phyloP scores from a whole-genome alignment of 2,113 vertebrate species.

The Rissa tridactyla region DNA sequence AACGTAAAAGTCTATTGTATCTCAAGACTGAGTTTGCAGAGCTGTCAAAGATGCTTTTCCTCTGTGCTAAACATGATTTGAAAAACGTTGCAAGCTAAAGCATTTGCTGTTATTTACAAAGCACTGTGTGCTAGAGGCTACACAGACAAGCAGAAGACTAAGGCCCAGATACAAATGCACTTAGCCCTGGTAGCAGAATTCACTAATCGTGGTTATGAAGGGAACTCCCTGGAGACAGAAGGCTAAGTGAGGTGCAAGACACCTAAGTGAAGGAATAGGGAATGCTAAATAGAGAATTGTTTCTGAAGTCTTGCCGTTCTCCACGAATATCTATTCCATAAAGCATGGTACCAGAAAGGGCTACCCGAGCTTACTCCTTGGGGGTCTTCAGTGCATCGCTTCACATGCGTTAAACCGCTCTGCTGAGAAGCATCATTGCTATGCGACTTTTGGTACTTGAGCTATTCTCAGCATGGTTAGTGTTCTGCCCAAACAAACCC shows the following conservation, averaged over 20 bases:
- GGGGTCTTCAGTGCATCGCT: background rate
- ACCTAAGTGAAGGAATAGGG: background rate
- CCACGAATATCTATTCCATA: background rate
- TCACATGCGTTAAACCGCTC: background rate
- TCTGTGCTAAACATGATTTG: constrained; percentile 12
- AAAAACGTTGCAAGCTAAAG: background rate
- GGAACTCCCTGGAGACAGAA: background rate
- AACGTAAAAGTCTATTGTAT: background rate
- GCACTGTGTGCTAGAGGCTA: background rate
- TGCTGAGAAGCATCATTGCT: background rate
- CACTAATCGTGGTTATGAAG: accelerated
- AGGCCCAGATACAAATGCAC: background rate
- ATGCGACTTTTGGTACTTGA: background rate
- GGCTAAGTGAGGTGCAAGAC: background rate
- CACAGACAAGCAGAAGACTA: background rate
- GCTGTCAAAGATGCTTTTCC: constrained; percentile 14
- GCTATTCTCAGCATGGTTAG: background rate
- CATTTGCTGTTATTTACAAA: background rate
- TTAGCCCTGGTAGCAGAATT: background rate
- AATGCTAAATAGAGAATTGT: background rate
- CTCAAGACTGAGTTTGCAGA: background rate
- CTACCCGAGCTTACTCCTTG: background rate
- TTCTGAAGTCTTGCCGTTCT: background rate
- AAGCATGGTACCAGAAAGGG: background rate
- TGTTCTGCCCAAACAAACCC: background rate